Conservation (phyloP, 2,797 vertebrate genomes). For the Anabacerthia variegaticeps region DNA sequence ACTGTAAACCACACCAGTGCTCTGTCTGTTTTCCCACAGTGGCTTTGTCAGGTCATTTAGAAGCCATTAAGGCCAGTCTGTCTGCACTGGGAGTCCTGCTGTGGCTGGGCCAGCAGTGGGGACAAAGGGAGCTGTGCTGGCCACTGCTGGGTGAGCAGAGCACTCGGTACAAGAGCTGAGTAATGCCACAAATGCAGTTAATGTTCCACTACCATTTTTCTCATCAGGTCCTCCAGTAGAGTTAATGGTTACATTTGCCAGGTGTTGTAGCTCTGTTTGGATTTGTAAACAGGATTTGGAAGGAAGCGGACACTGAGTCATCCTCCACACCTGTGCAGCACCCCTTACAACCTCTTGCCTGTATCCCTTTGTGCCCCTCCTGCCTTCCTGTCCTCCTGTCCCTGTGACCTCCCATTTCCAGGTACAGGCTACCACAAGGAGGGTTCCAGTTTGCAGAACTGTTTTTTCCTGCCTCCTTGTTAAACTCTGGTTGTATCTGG, state of each 20-base stretch:
- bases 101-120: not conserved
- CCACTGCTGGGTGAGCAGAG: not conserved
- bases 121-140: not conserved
- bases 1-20: not conserved
- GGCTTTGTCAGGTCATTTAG: not conserved
- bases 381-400: not conserved
- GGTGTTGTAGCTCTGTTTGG: not conserved
- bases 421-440: not conserved
- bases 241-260: not conserved
- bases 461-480: not conserved
- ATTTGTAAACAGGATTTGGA: not conserved
- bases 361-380: not conserved
- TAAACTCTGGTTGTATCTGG: not conserved
- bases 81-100: not conserved
- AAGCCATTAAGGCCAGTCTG: not conserved
- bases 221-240: not conserved
- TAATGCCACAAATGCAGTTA: not conserved
- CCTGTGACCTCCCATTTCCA: not conserved
- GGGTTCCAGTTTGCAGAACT: not conserved
- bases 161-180: fast-evolving
- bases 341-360: not conserved
- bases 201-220: not conserved
- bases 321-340: not conserved
- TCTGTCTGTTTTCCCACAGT: not conserved
- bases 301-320: not conserved